Evolutionary conservation across 2,113 vertebrate genomes (phyloP).

Genomic region (Lepus americanus): DNA sequence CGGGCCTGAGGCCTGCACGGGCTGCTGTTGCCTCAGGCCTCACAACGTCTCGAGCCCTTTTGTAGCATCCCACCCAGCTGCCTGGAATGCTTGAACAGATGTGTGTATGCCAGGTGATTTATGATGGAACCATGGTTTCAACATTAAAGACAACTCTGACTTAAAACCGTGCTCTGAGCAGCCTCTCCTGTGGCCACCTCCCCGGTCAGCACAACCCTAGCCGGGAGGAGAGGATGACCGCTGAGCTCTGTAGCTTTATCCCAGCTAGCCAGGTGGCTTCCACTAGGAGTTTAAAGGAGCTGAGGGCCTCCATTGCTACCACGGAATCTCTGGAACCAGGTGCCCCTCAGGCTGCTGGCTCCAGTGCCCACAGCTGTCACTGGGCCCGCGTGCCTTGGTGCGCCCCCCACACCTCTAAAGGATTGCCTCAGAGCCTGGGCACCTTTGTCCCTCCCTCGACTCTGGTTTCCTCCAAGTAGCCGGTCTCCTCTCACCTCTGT

Average conservation of each 20-base stretch:
- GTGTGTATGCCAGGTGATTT: constrained; percentile 13
- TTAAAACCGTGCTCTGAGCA: constrained; percentile 23
- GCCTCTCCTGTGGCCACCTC: background rate
- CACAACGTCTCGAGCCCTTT: background rate
- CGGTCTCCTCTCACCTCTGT: background rate
- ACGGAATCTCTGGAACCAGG: background rate
- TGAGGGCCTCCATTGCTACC: background rate
- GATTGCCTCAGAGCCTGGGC: background rate
- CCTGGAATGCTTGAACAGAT: background rate
- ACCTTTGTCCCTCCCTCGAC: background rate
- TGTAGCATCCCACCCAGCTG: background rate
- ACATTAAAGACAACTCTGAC: background rate
- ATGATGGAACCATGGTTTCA: constrained; percentile 26
- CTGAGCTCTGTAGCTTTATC: background rate
- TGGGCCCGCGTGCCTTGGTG: background rate
- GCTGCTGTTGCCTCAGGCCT: background rate
- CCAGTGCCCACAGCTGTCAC: background rate
- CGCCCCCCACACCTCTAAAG: background rate
- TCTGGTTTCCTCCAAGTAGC: background rate
- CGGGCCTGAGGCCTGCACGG: background rate
- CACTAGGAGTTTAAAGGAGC: background rate
- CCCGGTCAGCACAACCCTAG: background rate
- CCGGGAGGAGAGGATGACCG: background rate
- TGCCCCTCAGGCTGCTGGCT: background rate
- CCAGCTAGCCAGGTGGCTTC: background rate